Conservation (phyloP, 2,113 vertebrate species). For the Pardalotus punctatus region DNA sequence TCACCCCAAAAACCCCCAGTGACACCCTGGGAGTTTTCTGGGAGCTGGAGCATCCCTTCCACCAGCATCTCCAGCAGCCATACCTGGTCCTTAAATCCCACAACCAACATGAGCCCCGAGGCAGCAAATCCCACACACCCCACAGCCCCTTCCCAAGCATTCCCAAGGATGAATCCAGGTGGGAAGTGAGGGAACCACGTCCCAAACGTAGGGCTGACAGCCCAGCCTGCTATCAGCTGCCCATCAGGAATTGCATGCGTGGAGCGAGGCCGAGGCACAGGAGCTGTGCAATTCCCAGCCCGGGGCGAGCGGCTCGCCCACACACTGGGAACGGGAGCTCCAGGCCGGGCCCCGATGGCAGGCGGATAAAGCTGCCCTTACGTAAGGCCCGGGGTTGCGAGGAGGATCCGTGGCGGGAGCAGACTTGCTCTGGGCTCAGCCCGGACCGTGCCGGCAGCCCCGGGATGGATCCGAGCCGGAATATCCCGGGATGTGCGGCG, state of each 20-base stretch:
- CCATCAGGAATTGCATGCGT: background rate
- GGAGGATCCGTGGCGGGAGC: conserved; percentile 4
- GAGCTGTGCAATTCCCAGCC: conserved; percentile 16
- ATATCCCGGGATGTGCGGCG: accelerated
- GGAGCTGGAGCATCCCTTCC: background rate
- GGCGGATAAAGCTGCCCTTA: conserved; percentile 4
- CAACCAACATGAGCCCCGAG: accelerated
- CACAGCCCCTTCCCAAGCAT: background rate
- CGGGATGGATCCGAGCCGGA: accelerated
- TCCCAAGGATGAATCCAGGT: accelerated
- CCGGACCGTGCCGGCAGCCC: background rate
- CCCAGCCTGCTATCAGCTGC: background rate
- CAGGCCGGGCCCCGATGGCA: conserved; percentile 1
- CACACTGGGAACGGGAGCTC: background rate
- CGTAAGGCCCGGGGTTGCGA: background rate
- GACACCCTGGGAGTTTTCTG: accelerated
- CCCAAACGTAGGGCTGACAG: accelerated
- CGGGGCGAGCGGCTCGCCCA: background rate
- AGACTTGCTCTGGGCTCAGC: conserved; percentile 33
- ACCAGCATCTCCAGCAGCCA: background rate
- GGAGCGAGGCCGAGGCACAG: background rate
- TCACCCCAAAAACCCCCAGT: background rate
- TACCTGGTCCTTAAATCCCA: accelerated
- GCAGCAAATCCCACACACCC: background rate
- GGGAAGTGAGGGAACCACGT: no score